Evolutionary conservation across 1,140 invertebrate species (phyloP), one percentile per base, ranked within the genome.

Genomic region (Drosophila sp.): DNA sequence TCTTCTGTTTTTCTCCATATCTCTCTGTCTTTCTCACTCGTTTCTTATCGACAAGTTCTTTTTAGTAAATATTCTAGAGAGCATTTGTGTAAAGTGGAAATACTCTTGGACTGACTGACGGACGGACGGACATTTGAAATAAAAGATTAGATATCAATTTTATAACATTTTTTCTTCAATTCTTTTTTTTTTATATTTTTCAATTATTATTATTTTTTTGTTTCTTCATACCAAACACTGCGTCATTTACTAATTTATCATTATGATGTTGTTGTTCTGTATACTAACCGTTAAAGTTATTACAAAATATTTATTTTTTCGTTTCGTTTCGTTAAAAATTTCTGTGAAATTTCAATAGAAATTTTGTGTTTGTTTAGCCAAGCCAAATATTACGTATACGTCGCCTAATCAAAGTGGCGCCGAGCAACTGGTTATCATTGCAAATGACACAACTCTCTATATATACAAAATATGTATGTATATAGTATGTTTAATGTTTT

Each of bases 231-330:
- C 79, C 62, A 50, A 79, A 47, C 60, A 79, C 80, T 87, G 83
- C 83, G 83, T 89, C 83, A 87, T 89, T 83, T 83, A 89, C 79
- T 65, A 79, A 87, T 77, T 74, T 89, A 83, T 87, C 79, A 83
- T 58, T 69, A 77, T 83, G 77, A 82, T 81, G 78, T 70, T 69
- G 17, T 44, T 44, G 41, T 7, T 47, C 23, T 27, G 10, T 56
- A 17, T 56, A 79, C 83, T 86, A 81, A 86, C 83, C 81, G 3
- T 47, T 29, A 17, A 23, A 63, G 35, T 25, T 35, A 50, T 64
- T 63, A 75, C 70, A 47, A 32, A n/a, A 58, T 44, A 63, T 62
- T 44, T 30, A 33, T n/a, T 60, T 4, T n/a, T 47, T 56, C 8
- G 27, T 27, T 56, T 25, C 44, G 35, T 50, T 50, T 50, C 44